phyloP scores from a whole-genome alignment of 2,797 vertebrate genomes.

The Urosaurus nigricauda region DNA sequence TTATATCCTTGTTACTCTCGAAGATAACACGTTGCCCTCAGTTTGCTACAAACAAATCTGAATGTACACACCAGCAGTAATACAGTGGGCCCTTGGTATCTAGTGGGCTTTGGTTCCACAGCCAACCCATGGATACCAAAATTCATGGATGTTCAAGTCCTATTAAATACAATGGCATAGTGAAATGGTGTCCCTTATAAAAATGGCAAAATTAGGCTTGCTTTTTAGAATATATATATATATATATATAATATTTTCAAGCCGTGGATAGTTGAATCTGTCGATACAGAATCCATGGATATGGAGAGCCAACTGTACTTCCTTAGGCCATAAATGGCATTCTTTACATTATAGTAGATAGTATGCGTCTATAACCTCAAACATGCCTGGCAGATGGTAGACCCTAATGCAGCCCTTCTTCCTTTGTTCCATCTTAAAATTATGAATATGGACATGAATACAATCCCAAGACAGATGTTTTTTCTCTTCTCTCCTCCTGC shows the following conservation, averaged over 20 bases:
- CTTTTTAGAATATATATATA: too few species aligned
- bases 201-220: too few species aligned
- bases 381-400: not conserved
- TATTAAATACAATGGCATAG: too few species aligned
- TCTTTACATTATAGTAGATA: constrained; percentile 33
- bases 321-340: constrained; percentile 29
- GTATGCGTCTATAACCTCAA: constrained; percentile 27
- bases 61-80: constrained; percentile 4
- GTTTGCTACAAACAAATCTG: not conserved
- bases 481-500: not conserved
- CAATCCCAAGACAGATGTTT: not conserved
- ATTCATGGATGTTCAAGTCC: too few species aligned
- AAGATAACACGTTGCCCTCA: accelerated
- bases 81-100: not conserved
- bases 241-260: too few species aligned
- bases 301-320: not conserved
- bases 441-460: not conserved
- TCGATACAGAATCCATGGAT: too few species aligned
- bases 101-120: too few species aligned
- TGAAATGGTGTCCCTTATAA: too few species aligned
- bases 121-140: too few species aligned
- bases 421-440: not conserved
- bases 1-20: not conserved
- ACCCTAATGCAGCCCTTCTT: not conserved
- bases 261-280: too few species aligned